These are phyloP conservation scores for Polyploca ridens DNA, from an alignment of 2,888 invertebrate species.

Conservation along the genomic window DNA sequence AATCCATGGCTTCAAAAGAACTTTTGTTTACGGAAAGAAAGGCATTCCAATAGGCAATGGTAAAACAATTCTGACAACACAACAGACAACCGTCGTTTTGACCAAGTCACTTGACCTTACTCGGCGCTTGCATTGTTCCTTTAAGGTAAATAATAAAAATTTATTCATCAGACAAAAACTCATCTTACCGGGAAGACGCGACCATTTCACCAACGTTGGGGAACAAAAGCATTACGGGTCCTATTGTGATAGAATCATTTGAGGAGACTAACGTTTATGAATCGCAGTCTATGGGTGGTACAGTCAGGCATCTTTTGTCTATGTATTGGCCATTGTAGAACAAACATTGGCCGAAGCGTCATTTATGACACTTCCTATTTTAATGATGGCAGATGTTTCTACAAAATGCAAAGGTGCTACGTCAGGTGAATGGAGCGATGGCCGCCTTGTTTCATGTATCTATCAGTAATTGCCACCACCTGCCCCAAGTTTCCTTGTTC, in stretches of 20 bases:
- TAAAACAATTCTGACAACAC: slow-evolving; percentile 12
- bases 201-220: slow-evolving; percentile 60
- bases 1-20: slow-evolving; percentile 5
- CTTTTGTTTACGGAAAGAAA: slow-evolving; percentile 13
- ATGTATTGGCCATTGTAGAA: slow-evolving; percentile 58
- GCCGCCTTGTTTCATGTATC: slow-evolving; percentile 53
- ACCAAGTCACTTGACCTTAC: slow-evolving; percentile 14
- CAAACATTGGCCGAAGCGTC: slow-evolving; percentile 64
- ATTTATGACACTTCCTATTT: slow-evolving; percentile 67
- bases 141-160: slow-evolving; percentile 57
- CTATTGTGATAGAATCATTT: slow-evolving; percentile 62
- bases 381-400: slow-evolving; percentile 66
- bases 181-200: slow-evolving; percentile 64
- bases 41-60: background rate
- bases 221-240: slow-evolving; percentile 61
- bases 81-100: slow-evolving; percentile 6
- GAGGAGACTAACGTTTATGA: slow-evolving; percentile 51
- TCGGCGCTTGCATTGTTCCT: slow-evolving; percentile 6
- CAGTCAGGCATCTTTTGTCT: slow-evolving; percentile 48
- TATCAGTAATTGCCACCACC: slow-evolving; percentile 68
- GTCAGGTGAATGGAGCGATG: slow-evolving; percentile 25
- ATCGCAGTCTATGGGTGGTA: slow-evolving; percentile 58
- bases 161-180: slow-evolving; percentile 70
- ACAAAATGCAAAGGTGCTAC: slow-evolving; percentile 42
- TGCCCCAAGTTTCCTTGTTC: slow-evolving; percentile 55